Base-by-base conservation (phyloP, 2,113 vertebrate genomes). In the Nothobranchius kuhntae region DNA sequence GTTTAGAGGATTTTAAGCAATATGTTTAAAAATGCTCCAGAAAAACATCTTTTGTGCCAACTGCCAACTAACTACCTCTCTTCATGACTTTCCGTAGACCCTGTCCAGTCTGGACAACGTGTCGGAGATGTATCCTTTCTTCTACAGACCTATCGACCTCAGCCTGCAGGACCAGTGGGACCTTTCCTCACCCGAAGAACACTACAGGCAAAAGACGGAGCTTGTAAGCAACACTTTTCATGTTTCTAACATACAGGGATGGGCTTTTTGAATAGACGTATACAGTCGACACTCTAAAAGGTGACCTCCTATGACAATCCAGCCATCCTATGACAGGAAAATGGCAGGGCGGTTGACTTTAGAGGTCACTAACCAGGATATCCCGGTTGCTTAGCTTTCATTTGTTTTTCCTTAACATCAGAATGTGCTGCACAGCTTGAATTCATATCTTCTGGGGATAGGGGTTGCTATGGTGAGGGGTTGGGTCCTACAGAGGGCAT, bases 81-180 rank as follows among this genome's bases (percentile, higher is more conserved):
- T n/a, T 36, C 15, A 42, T 56, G 14, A 56, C 30, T 56, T n/a
- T 62, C 53, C 72, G 17, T 52, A 96, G 95, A 93, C 92, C 1
- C 92, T 96, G 61, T 96, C 95, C 54, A 92, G 93, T 9, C 79
- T 96, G 92, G 92, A 96, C 65, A 82, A 81, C 0, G 92, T 94
- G 82, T 89, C 89, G 35, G 90, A 93, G 75, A 92, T 91, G 91
- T 98, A 95, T 84, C 96, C 94, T 0, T 98, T 96, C 91, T 97
- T 96, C 91, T 86, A 93, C 89, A 92, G 94, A 40, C 95, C 95
- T 0, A 65, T 82, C 40, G 56, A 72, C 24, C 86, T 90, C 88
- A 89, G 78, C 30, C 82, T 95, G 5, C 81, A 81, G 53, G 84
- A 92, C 9, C 90, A 92, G 6, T 94, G 93, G 95, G 88, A 89